Evolutionary conservation across 2,113 vertebrate genomes (phyloP).

Genomic region (Oreochromis niloticus): DNA sequence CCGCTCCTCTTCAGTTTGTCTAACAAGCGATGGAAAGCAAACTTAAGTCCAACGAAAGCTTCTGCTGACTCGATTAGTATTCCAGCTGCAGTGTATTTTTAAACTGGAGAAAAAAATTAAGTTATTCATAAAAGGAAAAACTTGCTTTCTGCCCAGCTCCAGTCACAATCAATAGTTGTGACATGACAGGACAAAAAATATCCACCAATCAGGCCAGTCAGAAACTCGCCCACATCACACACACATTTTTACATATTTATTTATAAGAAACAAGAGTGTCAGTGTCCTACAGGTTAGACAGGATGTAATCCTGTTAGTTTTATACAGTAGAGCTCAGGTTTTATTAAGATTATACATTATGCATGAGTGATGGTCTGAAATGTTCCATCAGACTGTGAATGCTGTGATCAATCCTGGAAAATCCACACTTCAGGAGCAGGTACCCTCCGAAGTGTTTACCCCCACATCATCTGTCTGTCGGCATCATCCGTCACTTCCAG

Average conservation of each 20-base stretch:
- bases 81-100: slow-evolving; percentile 43
- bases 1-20: background rate
- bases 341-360: background rate
- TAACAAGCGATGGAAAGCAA: background rate
- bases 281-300: background rate
- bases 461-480: background rate
- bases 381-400: background rate
- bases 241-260: background rate
- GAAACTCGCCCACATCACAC: background rate
- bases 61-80: slow-evolving; percentile 56
- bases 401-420: background rate
- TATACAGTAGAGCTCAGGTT: background rate
- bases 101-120: slow-evolving; percentile 68
- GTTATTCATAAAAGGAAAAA: slow-evolving; percentile 66
- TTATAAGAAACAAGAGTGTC: background rate
- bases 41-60: background rate
- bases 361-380: background rate
- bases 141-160: slow-evolving; percentile 59
- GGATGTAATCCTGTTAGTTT: background rate
- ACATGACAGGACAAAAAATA: slow-evolving; percentile 5
- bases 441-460: background rate
- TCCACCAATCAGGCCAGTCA: background rate
- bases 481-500: background rate
- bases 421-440: background rate
- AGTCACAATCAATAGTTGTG: slow-evolving; percentile 68